Base-by-base conservation (phyloP, 2,888 invertebrate genomes). In the Xanthorhoe designata region DNA sequence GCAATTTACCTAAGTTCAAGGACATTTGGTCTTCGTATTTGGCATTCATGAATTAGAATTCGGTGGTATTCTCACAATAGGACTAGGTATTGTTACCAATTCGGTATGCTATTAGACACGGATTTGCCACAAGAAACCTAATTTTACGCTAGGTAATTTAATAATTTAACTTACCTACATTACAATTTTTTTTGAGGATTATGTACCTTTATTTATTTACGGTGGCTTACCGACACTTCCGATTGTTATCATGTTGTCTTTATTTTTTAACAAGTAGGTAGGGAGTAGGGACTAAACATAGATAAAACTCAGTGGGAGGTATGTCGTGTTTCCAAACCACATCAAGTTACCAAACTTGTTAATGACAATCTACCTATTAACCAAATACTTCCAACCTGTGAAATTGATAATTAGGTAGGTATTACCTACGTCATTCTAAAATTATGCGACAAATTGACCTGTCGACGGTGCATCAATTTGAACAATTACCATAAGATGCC, bases 131-230 rank as follows among this genome's bases (percentile, higher is more conserved):
- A 64, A 53, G 42, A 68, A 68, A 68, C 68, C 56, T 69, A 64
- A 69, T 69, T 65, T 55, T 59, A 69, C 64, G 71, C 51, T 68
- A n/a, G n/a, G n/a, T n/a, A 45, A 71, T 69, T 61, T 38, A 55
- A 38, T 60, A 42, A n/a, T n/a, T n/a, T n/a, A n/a, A n/a, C n/a
- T n/a, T n/a, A n/a, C n/a, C n/a, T n/a, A n/a, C n/a, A n/a, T n/a
- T n/a, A n/a, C n/a, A n/a, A n/a, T n/a, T n/a, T n/a, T n/a, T n/a
- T n/a, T n/a, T 24, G 24, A 24, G 4, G 2, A 24, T 24, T 24
- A 4, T 24, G 1, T 24, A 3, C 24, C 2, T 24, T 24, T 24
- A 38, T 38, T 38, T 38, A 38, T 38, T 6, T 7, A 7, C 0
- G 5, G 32, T 32, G 32, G 32, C 32, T 32, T 32, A 32, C 24